Evolutionary conservation across 2,888 invertebrate genomes (phyloP), one percentile per base, ranked within the genome.

Genomic region (Nipponacmea schrenckii): DNA sequence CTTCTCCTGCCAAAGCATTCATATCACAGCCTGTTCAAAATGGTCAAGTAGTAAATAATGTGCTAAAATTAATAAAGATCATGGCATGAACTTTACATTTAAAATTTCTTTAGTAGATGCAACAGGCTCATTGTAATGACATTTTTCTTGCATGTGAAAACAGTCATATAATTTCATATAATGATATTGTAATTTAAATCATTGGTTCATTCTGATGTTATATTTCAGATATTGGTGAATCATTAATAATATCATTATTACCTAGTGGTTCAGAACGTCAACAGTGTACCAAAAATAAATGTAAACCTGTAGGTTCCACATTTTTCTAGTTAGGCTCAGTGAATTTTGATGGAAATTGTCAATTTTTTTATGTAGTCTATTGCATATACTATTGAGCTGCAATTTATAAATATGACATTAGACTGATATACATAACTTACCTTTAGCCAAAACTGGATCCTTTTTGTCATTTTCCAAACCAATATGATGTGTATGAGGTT

Each of bases 241-340:
- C 50, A 15, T 68, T 73, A 17, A 65, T 64, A n/a, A 46, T 74
- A 39, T 69, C 77, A 39, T 69, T 85, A 62, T 69, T 85, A 62
- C 84, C 84, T 15, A 83, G 83, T 80, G 80, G 80, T 24, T 69
- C 79, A 70, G 85, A 86, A 77, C 69, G 77, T 14, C 79, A 80
- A 50, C 79, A 82, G 8, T 86, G 85, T 72, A 8, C 39, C 10
- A 70, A 74, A 63, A 81, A 82, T 69, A 74, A 81, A 31, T 86
- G 85, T 77, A 70, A 79, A 64, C 83, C 83, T 78, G 85, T 85
- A 74, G 73, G 79, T 80, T 24, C 15, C 24, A 17, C 46, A 24
- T 62, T 31, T 8, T 63, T 24, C 1, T 10, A 31, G 45, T 24
- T 62, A 20, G 10, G 20, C 20, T 27, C 14, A 39, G 4, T 39